Conservation (phyloP, 2,113 vertebrate species). For the Atrichornis clamosus region DNA sequence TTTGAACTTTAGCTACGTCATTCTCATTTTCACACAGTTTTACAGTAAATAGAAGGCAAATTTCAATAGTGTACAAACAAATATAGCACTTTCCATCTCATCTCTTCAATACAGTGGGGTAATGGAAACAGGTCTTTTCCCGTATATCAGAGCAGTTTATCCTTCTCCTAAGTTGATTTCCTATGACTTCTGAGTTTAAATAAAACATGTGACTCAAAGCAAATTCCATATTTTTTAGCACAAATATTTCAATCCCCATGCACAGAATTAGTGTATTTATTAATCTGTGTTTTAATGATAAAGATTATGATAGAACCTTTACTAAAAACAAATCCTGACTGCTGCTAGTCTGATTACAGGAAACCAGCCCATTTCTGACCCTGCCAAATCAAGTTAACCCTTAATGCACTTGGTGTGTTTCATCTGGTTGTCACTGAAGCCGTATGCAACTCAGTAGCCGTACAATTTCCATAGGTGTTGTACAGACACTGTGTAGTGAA, state of each 20-base stretch:
- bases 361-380: neutral
- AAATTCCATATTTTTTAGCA: neutral
- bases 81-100: neutral
- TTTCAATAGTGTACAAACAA: neutral
- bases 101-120: rapidly evolving
- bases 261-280: neutral
- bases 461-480: neutral
- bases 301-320: neutral
- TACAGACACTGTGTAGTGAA: neutral
- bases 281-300: neutral
- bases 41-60: neutral
- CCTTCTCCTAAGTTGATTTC: neutral
- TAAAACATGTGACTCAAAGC: neutral
- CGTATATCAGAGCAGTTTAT: neutral
- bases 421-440: neutral
- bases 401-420: neutral
- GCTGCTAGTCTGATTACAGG: neutral
- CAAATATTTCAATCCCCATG: neutral
- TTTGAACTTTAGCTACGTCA: neutral
- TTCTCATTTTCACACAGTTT: neutral
- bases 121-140: neutral
- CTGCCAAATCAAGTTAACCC: conserved; percentile 13
- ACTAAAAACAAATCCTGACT: neutral
- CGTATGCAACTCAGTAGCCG: neutral
- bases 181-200: neutral